Evolutionary conservation across 2,113 vertebrate species (phyloP).

Genomic region (Noctilio leporinus): DNA sequence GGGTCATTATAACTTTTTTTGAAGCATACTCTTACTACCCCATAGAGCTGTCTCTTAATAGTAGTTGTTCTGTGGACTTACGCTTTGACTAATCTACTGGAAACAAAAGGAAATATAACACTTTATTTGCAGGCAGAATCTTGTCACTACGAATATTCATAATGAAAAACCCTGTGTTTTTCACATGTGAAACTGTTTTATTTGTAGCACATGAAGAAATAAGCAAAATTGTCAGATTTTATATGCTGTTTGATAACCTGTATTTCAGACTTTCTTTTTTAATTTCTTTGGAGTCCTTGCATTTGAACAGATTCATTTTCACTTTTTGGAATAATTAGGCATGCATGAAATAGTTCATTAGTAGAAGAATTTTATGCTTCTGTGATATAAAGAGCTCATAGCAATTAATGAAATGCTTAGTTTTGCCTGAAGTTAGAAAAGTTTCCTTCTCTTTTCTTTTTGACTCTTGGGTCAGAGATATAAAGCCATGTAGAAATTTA

Average conservation of each 20-base stretch:
- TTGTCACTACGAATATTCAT: background rate
- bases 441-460: constrained; percentile 26
- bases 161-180: background rate
- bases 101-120: background rate
- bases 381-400: constrained; percentile 11
- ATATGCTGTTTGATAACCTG: background rate
- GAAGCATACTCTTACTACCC: background rate
- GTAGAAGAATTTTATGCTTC: constrained; percentile 2
- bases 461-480: background rate
- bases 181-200: background rate
- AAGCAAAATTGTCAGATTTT: background rate
- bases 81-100: background rate
- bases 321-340: background rate
- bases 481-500: constrained; percentile 1
- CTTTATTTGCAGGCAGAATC: background rate
- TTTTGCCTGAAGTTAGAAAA: constrained; percentile 45
- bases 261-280: background rate
- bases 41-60: background rate
- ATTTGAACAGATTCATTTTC: background rate
- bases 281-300: background rate
- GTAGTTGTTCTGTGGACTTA: background rate
- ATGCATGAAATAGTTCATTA: constrained; percentile 26
- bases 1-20: no score
- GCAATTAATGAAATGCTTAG: constrained; percentile 39
- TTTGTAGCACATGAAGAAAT: background rate